Conservation (phyloP, 2,113 vertebrate genomes). For the Rhinogobius similis region DNA sequence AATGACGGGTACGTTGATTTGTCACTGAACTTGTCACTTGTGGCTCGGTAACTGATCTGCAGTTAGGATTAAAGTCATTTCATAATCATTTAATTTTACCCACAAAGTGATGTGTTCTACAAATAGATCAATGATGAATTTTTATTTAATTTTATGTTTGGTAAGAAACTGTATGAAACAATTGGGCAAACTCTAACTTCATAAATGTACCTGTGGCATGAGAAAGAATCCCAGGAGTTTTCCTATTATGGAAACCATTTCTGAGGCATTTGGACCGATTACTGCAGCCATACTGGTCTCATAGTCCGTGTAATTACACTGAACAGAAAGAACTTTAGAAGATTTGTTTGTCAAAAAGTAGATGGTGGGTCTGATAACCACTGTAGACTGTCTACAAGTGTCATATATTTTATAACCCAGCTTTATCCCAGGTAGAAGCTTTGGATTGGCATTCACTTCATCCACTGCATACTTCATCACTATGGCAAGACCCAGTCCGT, state of each 20-base stretch:
- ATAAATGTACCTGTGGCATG: conserved; percentile 83
- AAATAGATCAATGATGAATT: too few species aligned
- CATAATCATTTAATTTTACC: background rate
- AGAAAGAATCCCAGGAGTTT: conserved; percentile 87
- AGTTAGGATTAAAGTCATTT: background rate
- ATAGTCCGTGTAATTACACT: conserved; percentile 83
- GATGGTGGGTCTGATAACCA: conserved; percentile 79
- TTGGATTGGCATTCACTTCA: conserved; percentile 83
- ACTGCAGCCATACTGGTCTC: conserved; percentile 80
- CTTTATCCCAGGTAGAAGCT: conserved; percentile 78
- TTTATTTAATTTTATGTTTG: background rate
- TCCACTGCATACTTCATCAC: conserved; percentile 87
- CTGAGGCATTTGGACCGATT: conserved; percentile 81
- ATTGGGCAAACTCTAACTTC: background rate
- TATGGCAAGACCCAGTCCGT: conserved; percentile 79
- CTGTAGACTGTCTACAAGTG: conserved; percentile 74
- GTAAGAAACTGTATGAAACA: background rate
- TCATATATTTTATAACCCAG: conserved; percentile 83
- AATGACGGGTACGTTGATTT: conserved; percentile 83
- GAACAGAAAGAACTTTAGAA: conserved; percentile 25
- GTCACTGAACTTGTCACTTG: conserved; percentile 81
- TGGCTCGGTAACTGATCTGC: conserved; percentile 87
- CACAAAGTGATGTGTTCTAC: background rate
- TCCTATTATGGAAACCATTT: conserved; percentile 77
- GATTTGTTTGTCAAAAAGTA: conserved; percentile 73